Conservation (phyloP, 2,113 vertebrate species). For the Ranitomeya imitator region DNA sequence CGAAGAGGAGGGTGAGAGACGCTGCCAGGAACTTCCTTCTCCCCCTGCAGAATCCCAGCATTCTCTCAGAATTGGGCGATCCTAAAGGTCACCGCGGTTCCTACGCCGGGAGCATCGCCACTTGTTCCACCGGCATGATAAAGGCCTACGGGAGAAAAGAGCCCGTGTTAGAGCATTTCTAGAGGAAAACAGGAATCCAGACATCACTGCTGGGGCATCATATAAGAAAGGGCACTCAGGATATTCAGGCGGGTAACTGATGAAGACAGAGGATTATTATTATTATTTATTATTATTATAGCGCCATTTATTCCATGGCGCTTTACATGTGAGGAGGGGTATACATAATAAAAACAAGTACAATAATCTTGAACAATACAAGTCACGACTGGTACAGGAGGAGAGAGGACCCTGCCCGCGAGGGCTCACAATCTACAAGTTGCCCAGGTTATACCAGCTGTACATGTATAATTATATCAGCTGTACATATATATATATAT, state of each 20-base stretch:
- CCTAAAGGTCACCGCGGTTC: conserved; percentile 72
- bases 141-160: conserved; percentile 69
- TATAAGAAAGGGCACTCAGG: too few species aligned
- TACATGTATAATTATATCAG: neutral
- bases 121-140: conserved; percentile 84
- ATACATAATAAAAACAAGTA: too few species aligned
- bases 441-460: neutral
- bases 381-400: too few species aligned
- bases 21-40: conserved; percentile 97
- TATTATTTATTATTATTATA: too few species aligned
- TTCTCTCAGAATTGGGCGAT: conserved; percentile 80
- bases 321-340: too few species aligned
- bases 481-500: neutral
- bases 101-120: conserved; percentile 81
- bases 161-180: neutral
- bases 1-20: conserved; percentile 88
- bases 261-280: neutral
- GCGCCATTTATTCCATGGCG: too few species aligned
- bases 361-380: too few species aligned
- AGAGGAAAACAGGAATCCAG: too few species aligned
- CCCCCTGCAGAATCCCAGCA: conserved; percentile 98
- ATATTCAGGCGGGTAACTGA: too few species aligned
- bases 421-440: too few species aligned
- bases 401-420: too few species aligned
- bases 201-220: too few species aligned